phyloP scores from a whole-genome alignment of 2,888 invertebrate genomes.

The Boloria selene region DNA sequence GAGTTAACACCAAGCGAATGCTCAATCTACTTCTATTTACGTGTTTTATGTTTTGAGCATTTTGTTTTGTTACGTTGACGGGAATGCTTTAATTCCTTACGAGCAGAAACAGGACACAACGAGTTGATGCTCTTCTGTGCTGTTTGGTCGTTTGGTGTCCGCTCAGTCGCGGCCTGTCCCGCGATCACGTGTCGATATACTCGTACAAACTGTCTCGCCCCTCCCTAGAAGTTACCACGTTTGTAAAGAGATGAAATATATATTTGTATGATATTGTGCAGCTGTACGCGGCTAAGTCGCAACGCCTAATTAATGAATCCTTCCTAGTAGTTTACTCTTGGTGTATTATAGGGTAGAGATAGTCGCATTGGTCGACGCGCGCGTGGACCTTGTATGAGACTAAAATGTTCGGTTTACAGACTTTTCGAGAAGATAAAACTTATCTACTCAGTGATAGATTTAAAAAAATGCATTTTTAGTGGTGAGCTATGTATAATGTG shows the following conservation, averaged over 20 bases:
- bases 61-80: background rate
- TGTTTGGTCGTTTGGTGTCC: slow-evolving; percentile 18
- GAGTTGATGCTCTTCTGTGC: background rate
- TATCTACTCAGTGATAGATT: slow-evolving; percentile 79
- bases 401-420: slow-evolving; percentile 72
- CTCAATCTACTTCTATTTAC: slow-evolving; percentile 16
- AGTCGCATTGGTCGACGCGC: slow-evolving; percentile 47
- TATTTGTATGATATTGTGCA: slow-evolving; percentile 75
- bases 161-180: slow-evolving; percentile 36
- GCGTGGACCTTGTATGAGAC: slow-evolving; percentile 61
- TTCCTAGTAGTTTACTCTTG: slow-evolving; percentile 65
- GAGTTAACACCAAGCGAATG: slow-evolving; percentile 21
- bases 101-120: background rate
- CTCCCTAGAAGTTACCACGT: slow-evolving; percentile 77
- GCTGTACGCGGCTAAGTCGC: slow-evolving; percentile 76
- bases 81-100: background rate
- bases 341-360: slow-evolving; percentile 59
- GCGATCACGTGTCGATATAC: slow-evolving; percentile 52
- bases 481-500: slow-evolving; percentile 72
- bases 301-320: slow-evolving; percentile 69
- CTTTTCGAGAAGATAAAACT: slow-evolving; percentile 81
- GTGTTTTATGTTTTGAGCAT: slow-evolving; percentile 22
- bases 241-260: slow-evolving; percentile 71
- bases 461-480: slow-evolving; percentile 80
- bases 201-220: slow-evolving; percentile 73